These are phyloP conservation scores for Microctonus aethiopoides DNA, from an alignment of 2,888 invertebrate species.

Conservation along the genomic window DNA sequence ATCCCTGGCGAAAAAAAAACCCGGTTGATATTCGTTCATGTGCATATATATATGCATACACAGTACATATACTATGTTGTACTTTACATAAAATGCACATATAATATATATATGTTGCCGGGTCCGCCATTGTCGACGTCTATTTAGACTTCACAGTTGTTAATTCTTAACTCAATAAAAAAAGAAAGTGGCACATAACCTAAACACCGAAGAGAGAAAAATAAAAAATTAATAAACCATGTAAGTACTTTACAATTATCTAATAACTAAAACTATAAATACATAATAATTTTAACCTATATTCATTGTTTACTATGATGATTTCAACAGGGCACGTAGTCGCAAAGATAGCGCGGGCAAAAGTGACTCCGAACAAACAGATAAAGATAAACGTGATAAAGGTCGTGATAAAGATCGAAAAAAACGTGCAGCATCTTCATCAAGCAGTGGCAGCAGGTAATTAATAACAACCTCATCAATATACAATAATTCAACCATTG, in stretches of 20 bases:
- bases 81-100: too few species aligned
- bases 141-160: not conserved
- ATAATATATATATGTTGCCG: not conserved
- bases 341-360: constrained; percentile 71
- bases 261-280: not conserved
- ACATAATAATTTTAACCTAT: not conserved
- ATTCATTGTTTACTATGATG: not conserved
- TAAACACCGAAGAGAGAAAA: not conserved
- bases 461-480: constrained; percentile 47
- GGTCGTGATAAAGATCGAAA: constrained; percentile 73
- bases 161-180: not conserved
- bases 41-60: too few species aligned
- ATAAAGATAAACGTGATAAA: constrained; percentile 78
- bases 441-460: constrained; percentile 84
- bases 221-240: not conserved
- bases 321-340: constrained; percentile 77
- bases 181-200: not conserved
- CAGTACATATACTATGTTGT: too few species aligned
- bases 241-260: not conserved
- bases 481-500: not conserved
- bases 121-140: constrained; percentile 15
- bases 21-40: too few species aligned
- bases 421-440: constrained; percentile 81
- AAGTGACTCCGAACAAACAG: constrained; percentile 74
- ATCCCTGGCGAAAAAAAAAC: too few species aligned